A percentile compares a stretch with the other conserved stretches of the same genome.
Conservation (phyloP, 2,888 invertebrate species). For the Ommatoiulus sabulosus region DNA sequence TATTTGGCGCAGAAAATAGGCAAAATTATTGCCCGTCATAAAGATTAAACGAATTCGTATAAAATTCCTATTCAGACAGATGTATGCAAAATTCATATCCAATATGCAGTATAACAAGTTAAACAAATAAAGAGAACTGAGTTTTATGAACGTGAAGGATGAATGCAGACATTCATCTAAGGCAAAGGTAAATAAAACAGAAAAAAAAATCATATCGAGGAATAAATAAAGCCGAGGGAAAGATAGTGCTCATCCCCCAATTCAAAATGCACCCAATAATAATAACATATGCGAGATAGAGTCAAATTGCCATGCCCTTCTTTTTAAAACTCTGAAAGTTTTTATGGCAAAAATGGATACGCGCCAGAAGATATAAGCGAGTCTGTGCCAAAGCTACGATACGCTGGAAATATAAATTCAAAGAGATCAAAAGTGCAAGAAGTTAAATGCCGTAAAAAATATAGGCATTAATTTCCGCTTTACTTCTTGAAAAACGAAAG, state of each 20-base stretch:
- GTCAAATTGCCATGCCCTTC: neutral
- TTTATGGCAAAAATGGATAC: neutral
- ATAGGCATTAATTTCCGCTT: conserved; percentile 42
- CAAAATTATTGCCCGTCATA: neutral
- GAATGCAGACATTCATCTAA: neutral
- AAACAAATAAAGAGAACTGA: conserved; percentile 20
- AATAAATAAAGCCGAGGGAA: neutral
- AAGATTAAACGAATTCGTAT: conserved; percentile 26
- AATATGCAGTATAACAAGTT: conserved; percentile 27
- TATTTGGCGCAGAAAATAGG: neutral
- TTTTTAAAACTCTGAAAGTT: neutral
- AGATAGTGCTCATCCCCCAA: neutral
- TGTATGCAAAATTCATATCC: conserved; percentile 11
- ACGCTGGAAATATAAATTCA: neutral
- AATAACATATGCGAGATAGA: neutral
- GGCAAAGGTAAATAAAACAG: neutral
- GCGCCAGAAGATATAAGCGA: neutral
- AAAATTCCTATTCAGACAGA: conserved; percentile 26
- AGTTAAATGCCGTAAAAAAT: conserved; percentile 8
- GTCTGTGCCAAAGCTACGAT: neutral
- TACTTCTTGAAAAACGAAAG: neutral
- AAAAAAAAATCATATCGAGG: conserved; percentile 7
- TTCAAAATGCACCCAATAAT: conserved; percentile 18
- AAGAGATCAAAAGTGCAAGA: conserved; percentile 32
- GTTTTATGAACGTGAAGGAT: neutral